Evolutionary conservation across 2,888 invertebrate species (phyloP).

Genomic region (Malachius bipustulatus): DNA sequence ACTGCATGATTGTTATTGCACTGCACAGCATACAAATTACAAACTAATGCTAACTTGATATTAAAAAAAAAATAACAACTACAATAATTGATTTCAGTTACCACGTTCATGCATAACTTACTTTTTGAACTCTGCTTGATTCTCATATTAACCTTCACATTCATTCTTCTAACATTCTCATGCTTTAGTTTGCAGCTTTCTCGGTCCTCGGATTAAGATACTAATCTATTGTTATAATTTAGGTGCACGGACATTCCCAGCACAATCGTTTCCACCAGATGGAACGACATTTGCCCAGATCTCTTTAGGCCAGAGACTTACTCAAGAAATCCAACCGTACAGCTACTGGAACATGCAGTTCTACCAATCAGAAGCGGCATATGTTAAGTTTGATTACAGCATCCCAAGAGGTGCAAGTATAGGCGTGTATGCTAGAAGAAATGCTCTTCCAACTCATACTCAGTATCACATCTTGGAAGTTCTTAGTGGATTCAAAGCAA

Average conservation of each 20-base stretch:
- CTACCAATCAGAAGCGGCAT: conserved; percentile 86
- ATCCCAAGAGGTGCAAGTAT: conserved; percentile 85
- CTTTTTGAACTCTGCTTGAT: background rate
- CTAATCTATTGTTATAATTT: conserved; percentile 10
- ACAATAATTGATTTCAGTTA: no score
- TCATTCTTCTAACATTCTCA: no score
- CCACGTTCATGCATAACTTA: no score
- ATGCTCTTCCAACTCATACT: conserved; percentile 90
- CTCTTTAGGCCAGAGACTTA: conserved; percentile 73
- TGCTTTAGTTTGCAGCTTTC: no score
- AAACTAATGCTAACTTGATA: no score
- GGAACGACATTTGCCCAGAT: conserved; percentile 88
- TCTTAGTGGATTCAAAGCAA: conserved; percentile 77
- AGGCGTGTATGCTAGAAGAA: conserved; percentile 88
- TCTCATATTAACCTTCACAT: background rate
- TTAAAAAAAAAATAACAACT: no score
- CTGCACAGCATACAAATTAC: no score
- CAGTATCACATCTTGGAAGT: conserved; percentile 94
- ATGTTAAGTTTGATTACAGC: conserved; percentile 89
- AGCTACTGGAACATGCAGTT: conserved; percentile 98
- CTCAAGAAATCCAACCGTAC: conserved; percentile 83
- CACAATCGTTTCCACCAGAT: conserved; percentile 83
- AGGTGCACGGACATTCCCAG: conserved; percentile 83
- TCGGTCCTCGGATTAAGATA: no score
- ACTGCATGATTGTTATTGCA: no score